These are phyloP conservation scores for Liparis tanakae DNA, from an alignment of 2,797 vertebrate species.

Conservation along the genomic window DNA sequence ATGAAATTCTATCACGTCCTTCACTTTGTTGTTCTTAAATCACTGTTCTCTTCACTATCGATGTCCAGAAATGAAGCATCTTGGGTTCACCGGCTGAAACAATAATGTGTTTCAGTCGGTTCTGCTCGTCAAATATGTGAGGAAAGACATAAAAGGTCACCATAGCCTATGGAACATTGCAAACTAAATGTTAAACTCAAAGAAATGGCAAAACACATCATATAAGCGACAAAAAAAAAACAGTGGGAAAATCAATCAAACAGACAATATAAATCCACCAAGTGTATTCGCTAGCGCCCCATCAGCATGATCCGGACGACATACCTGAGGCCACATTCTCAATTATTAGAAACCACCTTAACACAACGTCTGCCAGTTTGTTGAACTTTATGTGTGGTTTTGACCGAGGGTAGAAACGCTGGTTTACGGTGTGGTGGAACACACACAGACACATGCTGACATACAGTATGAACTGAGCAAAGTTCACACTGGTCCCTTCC, in stretches of 20 bases:
- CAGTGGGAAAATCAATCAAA: slow-evolving; percentile 27
- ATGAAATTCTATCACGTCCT: too few relatives aligned
- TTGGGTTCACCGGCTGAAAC: too few relatives aligned
- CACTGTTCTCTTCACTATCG: too few relatives aligned
- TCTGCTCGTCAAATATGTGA: neutral
- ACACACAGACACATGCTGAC: neutral
- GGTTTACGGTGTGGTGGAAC: neutral
- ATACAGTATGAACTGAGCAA: neutral
- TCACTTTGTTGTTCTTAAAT: too few relatives aligned
- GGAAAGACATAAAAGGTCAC: neutral
- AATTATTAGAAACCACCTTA: slow-evolving; percentile 19
- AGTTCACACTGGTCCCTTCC: slow-evolving; percentile 29
- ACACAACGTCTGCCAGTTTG: neutral
- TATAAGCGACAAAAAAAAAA: too few relatives aligned
- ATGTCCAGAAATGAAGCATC: too few relatives aligned
- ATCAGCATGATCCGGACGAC: neutral
- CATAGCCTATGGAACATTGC: neutral
- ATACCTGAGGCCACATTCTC: neutral
- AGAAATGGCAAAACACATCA: neutral
- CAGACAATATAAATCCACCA: slow-evolving; percentile 7
- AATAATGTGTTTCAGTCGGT: too few relatives aligned
- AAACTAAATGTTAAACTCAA: too few relatives aligned
- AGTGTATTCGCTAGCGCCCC: neutral
- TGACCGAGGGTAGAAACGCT: neutral
- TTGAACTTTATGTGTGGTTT: neutral